Percentiles rank a stretch among this genome's conserved stretches.
These are phyloP conservation scores for Drosophila mercatorum DNA, from an alignment of 2,888 invertebrate species.

Conservation along the genomic window DNA sequence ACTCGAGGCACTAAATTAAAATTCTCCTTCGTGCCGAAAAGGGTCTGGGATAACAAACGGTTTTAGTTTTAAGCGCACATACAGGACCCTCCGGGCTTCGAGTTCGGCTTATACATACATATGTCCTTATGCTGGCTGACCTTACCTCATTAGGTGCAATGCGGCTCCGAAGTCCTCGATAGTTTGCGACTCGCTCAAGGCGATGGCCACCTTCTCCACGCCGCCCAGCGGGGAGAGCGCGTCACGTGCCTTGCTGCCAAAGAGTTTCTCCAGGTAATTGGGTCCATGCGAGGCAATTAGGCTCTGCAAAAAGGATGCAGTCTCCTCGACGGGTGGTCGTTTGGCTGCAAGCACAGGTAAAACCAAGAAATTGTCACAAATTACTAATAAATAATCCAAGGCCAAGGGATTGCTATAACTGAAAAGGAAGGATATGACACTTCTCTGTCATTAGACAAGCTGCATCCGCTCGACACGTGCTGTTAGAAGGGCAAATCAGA, in stretches of 20 bases:
- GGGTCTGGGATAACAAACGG: slow-evolving; percentile 27
- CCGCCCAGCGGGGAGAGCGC: slow-evolving; percentile 96
- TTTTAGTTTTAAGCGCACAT: slow-evolving; percentile 4
- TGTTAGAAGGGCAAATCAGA: background rate
- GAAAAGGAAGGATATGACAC: background rate
- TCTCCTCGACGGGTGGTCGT: slow-evolving; percentile 98
- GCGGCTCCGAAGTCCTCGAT: slow-evolving; percentile 92
- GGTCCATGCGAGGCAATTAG: slow-evolving; percentile 97
- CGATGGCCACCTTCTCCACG: slow-evolving; percentile 97
- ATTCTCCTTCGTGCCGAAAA: slow-evolving; percentile 32
- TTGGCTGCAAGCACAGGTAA: slow-evolving; percentile 88
- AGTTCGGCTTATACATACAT: background rate
- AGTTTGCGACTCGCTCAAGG: slow-evolving; percentile 96
- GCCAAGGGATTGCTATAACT: background rate
- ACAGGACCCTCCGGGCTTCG: slow-evolving; percentile 13
- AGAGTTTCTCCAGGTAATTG: slow-evolving; percentile 97
- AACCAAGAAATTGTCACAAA: slow-evolving; percentile 20
- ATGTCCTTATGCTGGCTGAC: background rate
- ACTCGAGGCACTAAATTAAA: slow-evolving; percentile 52
- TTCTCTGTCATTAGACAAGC: background rate
- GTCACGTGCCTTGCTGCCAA: slow-evolving; percentile 97
- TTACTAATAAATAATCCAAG: slow-evolving; percentile 28
- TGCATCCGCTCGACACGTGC: background rate
- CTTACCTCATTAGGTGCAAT: slow-evolving; percentile 85
- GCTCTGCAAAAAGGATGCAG: slow-evolving; percentile 96